A percentile compares a stretch with the other conserved stretches of the same genome.
These are phyloP conservation scores for Sinotaia quadrata DNA, from an alignment of 2,888 invertebrate species.

Conservation along the genomic window DNA sequence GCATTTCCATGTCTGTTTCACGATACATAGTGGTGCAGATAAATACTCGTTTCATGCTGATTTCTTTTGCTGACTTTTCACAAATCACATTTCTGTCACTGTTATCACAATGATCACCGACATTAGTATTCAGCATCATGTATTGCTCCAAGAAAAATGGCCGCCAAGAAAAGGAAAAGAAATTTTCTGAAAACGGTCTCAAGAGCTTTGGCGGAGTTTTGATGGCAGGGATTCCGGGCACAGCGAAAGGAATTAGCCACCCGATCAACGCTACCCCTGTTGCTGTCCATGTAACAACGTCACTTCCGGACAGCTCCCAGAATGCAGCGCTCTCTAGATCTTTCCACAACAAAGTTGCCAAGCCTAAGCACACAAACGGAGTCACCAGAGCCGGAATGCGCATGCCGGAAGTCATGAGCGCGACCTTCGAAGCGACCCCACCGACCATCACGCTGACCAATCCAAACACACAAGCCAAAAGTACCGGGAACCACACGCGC, in stretches of 20 bases:
- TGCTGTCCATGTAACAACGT: slow-evolving; percentile 42
- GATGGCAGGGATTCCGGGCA: slow-evolving; percentile 31
- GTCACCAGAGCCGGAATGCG: slow-evolving; percentile 42
- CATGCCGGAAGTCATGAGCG: slow-evolving; percentile 41
- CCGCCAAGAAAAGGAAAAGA: slow-evolving; percentile 44
- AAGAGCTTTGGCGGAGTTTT: slow-evolving; percentile 29
- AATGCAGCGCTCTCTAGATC: slow-evolving; percentile 37
- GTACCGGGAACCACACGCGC: slow-evolving; percentile 40
- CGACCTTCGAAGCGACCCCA: slow-evolving; percentile 40
- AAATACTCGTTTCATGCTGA: slow-evolving; percentile 42
- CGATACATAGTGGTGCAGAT: slow-evolving; percentile 63
- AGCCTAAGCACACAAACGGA: slow-evolving; percentile 36
- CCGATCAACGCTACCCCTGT: slow-evolving; percentile 35
- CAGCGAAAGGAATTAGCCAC: slow-evolving; percentile 44
- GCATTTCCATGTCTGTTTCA: slow-evolving; percentile 58
- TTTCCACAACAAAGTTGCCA: slow-evolving; percentile 39
- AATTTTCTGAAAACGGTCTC: slow-evolving; percentile 40
- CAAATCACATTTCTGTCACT: background rate
- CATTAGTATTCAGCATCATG: slow-evolving; percentile 41
- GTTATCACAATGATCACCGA: background rate
- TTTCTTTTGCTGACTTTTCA: background rate
- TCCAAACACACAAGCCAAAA: slow-evolving; percentile 38
- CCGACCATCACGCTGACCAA: slow-evolving; percentile 37
- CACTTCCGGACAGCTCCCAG: slow-evolving; percentile 39
- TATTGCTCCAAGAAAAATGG: slow-evolving; percentile 48